These are phyloP conservation scores for Temnothorax curvispinosus DNA, from an alignment of 1,140 invertebrate genomes.

Conservation along the genomic window DNA sequence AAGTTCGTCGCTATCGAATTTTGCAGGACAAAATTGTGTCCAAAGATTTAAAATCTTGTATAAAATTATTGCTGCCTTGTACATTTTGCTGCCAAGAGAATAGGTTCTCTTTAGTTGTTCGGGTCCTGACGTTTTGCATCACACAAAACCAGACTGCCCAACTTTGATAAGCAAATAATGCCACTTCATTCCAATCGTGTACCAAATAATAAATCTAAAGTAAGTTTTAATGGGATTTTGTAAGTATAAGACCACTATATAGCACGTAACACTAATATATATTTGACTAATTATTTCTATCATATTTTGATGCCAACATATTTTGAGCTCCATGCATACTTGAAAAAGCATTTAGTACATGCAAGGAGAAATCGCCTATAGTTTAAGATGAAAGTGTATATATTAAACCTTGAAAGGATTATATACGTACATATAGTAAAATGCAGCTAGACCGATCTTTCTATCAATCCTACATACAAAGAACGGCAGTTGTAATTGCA, in stretches of 20 bases:
- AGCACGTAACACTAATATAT: conserved; percentile 60
- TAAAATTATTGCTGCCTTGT: conserved; percentile 78
- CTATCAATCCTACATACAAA: conserved; percentile 39
- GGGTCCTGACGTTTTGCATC: conserved; percentile 64
- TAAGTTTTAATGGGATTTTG: conserved; percentile 69
- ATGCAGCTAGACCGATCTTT: conserved; percentile 44
- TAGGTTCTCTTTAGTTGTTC: conserved; percentile 66
- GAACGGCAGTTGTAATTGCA: neutral
- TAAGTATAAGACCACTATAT: conserved; percentile 67
- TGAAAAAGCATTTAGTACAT: conserved; percentile 8
- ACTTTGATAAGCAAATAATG: conserved; percentile 63
- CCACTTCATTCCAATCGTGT: conserved; percentile 71
- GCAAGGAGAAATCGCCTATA: conserved; percentile 16
- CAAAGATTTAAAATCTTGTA: conserved; percentile 71
- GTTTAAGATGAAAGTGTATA: conserved; percentile 48
- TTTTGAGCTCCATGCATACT: conserved; percentile 60
- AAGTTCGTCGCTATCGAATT: conserved; percentile 36
- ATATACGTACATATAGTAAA: conserved; percentile 8
- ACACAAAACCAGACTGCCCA: conserved; percentile 67
- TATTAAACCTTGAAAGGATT: conserved; percentile 38
- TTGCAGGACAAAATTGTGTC: conserved; percentile 53
- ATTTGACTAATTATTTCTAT: conserved; percentile 66
- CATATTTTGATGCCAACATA: conserved; percentile 65
- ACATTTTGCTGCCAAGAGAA: conserved; percentile 76
- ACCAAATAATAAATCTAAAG: conserved; percentile 67